Evolutionary conservation across 2,888 invertebrate genomes (phyloP).

Genomic region (Lasioglossum oenotherae): DNA sequence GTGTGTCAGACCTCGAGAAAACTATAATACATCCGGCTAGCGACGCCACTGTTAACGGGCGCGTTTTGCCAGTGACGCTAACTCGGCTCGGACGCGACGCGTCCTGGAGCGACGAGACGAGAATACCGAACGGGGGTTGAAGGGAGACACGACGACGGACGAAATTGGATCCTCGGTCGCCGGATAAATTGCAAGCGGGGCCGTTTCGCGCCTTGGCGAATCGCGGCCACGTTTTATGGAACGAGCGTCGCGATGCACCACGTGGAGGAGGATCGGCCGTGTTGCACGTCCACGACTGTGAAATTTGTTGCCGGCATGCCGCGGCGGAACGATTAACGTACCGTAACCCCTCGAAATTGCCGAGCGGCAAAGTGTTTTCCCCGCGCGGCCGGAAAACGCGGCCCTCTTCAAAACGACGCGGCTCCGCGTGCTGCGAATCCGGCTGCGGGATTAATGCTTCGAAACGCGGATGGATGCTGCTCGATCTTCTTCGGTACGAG

Average conservation of each 20-base stretch:
- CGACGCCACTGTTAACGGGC: conserved; percentile 29
- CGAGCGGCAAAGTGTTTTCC: conserved; percentile 58
- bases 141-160: conserved; percentile 19
- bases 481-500: not conserved
- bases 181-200: conserved; percentile 59
- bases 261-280: not conserved
- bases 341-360: conserved; percentile 75
- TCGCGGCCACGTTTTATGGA: conserved; percentile 44
- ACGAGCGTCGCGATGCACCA: conserved; percentile 4
- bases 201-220: conserved; percentile 48
- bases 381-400: conserved; percentile 50
- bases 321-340: conserved; percentile 70
- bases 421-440: too few species aligned
- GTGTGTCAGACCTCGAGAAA: conserved; percentile 21
- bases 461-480: not conserved
- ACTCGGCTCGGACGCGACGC: conserved; percentile 13
- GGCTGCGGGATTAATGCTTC: conserved; percentile 43
- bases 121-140: conserved; percentile 10
- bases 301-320: conserved; percentile 61
- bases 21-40: conserved; percentile 23
- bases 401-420: conserved; percentile 54
- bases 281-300: conserved; percentile 23
- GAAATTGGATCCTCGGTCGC: conserved; percentile 65
- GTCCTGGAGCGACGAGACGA: conserved; percentile 19
- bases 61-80: conserved; percentile 4